phyloP scores from a whole-genome alignment of 2,888 invertebrate species.

The Lithophane semibrunnea region DNA sequence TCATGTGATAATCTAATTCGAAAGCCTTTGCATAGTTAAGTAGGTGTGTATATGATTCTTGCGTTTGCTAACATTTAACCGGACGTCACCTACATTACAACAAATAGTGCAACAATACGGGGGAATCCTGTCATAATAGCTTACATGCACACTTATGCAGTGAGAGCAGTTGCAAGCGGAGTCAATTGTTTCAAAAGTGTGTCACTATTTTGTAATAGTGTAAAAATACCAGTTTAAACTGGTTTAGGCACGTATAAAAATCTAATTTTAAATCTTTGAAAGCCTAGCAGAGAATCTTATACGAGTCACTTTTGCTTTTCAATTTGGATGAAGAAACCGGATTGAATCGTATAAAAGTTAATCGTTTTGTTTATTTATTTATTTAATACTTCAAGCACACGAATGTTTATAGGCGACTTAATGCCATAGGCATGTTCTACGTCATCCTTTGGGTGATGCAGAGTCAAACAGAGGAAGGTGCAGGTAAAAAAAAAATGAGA shows the following conservation, averaged over 20 bases:
- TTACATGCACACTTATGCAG: slow-evolving; percentile 32
- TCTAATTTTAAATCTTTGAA: neutral
- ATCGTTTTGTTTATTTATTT: neutral
- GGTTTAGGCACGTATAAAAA: neutral
- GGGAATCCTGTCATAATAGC: slow-evolving; percentile 22
- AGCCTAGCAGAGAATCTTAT: neutral
- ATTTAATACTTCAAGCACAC: neutral
- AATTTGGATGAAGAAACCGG: neutral
- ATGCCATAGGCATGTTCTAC: neutral
- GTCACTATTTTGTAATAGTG: neutral
- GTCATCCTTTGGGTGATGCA: neutral
- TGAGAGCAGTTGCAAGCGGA: slow-evolving; percentile 13
- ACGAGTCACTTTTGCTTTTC: neutral
- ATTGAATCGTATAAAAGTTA: neutral
- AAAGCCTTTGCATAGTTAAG: neutral
- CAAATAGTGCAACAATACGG: slow-evolving; percentile 13
- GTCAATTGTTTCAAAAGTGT: slow-evolving; percentile 15
- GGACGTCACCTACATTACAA: slow-evolving; percentile 29
- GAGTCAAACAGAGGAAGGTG: neutral
- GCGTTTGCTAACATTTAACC: slow-evolving; percentile 15
- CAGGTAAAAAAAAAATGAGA: neutral
- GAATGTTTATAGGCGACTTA: neutral
- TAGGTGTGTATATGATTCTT: neutral
- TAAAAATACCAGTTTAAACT: neutral
- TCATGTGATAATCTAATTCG: neutral